Conservation (phyloP, 2,797 vertebrate genomes). For the Chrysocyon brachyurus region DNA sequence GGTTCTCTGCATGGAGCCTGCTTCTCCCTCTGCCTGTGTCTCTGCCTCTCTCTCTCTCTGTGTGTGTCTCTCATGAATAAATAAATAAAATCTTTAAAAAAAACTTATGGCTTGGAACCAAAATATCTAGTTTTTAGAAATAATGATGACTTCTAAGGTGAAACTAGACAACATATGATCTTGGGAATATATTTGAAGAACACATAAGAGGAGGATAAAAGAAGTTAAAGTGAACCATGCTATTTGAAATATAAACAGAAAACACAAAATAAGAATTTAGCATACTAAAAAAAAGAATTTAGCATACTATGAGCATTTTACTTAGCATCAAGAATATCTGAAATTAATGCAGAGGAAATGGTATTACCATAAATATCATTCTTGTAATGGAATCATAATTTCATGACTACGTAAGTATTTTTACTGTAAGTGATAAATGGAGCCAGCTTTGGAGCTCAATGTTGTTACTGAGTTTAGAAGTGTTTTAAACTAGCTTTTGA, state of each 20-base stretch:
- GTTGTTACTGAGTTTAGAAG: neutral
- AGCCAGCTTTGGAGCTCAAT: neutral
- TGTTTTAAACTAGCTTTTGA: conserved; percentile 1
- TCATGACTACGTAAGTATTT: neutral
- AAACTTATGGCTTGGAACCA: neutral
- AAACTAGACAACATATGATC: neutral
- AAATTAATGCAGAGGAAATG: neutral
- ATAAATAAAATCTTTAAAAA: too few relatives aligned
- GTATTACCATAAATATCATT: neutral
- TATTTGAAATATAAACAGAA: conserved; percentile 15
- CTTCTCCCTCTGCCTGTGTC: too few relatives aligned
- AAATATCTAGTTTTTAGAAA: neutral
- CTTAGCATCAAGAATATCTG: neutral
- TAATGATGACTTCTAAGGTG: neutral
- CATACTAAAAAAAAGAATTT: neutral
- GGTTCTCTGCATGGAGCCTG: too few relatives aligned
- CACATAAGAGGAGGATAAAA: neutral
- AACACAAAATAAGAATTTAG: neutral
- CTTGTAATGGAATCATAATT: neutral
- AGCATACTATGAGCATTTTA: neutral
- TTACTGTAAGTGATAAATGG: neutral
- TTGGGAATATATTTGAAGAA: neutral
- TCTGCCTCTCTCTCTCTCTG: too few relatives aligned
- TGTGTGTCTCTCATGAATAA: too few relatives aligned
- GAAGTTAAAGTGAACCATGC: neutral